Base-by-base conservation (phyloP, 2,797 vertebrate species). In the Cheirogaleus major region DNA sequence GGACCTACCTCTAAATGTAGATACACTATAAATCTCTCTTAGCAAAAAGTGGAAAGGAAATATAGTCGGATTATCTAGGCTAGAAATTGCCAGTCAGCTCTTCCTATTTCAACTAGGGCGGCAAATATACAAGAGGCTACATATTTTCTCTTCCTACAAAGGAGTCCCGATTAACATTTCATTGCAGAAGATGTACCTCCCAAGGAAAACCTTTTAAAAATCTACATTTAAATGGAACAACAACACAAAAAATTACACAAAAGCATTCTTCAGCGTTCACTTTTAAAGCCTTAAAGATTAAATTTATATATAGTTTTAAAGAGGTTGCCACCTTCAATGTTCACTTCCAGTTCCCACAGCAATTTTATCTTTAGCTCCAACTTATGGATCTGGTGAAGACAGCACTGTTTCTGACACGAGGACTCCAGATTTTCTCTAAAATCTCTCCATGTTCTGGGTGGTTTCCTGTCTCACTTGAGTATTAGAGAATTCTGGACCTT, bases 141-240 rank as follows among this genome's bases (percentile, higher is more conserved):
- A 98, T 92, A 98, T 97, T 98, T 98, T 96, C 97, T 98, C 97
- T 97, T 97, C 78, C 86, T 94, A 98, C 97, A 96, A 98, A 97
- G 89, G 84, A 98, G 55, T 91, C 69, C 86, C 96, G 96, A 98
- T 96, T 97, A 98, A 97, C 93, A 97, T 97, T 98, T 98, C 98
- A 96, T 95, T 97, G 91, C 89, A 91, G 87, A 98, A 98, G 96
- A 98, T 97, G 75, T 86, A 95, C 92, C 72, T 94, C 93, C 93
- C 43, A 59, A 95, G 61, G 98, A 98, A 94, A 6, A 95, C n/a
- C 88, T 97, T 85, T 90, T 94, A 95, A 97, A 98, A 98, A 95
- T 98, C 97, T 98, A 95, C 94, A 98, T 98, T 98, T 98, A 98
- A 98, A 98, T 97, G 61, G 75, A 96, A 97, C 79, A 93, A 7